A percentile compares a stretch with the other conserved stretches of the same genome.
Conservation (phyloP, 2,113 vertebrate species). For the Pluvialis apricaria region DNA sequence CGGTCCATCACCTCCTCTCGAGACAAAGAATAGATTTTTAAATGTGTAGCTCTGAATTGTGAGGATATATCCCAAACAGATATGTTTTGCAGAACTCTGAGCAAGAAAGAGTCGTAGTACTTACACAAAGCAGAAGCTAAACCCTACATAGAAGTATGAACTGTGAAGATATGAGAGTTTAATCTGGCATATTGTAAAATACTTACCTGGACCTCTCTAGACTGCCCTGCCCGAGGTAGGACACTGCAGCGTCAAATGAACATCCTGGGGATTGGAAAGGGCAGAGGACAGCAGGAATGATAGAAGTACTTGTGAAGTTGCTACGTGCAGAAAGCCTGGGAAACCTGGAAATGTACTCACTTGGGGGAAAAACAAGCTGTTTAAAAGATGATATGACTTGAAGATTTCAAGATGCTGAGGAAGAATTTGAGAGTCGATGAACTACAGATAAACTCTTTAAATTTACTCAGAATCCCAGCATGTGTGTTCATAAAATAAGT, state of each 20-base stretch:
- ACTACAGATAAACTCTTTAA: neutral
- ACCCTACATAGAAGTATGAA: neutral
- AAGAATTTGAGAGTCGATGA: neutral
- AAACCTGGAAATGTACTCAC: neutral
- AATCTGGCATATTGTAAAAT: neutral
- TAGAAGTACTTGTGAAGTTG: neutral
- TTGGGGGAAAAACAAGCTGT: neutral
- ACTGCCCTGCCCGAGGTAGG: neutral
- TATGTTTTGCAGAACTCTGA: neutral
- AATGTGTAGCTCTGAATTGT: neutral
- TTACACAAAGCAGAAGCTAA: neutral
- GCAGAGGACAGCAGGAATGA: neutral
- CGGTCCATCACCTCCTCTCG: neutral
- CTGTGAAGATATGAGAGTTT: neutral
- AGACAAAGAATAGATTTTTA: neutral
- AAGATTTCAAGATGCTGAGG: slow-evolving; percentile 6
- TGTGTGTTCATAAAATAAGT: neutral
- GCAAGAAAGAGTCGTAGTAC: neutral
- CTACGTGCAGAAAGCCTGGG: neutral
- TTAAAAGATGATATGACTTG: neutral
- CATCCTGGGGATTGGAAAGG: neutral
- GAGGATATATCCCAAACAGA: neutral
- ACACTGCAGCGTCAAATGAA: neutral
- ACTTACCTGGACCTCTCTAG: neutral
- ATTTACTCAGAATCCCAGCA: neutral